These are phyloP conservation scores for Nettapus auritus DNA, from an alignment of 2,113 vertebrate species.

Conservation along the genomic window DNA sequence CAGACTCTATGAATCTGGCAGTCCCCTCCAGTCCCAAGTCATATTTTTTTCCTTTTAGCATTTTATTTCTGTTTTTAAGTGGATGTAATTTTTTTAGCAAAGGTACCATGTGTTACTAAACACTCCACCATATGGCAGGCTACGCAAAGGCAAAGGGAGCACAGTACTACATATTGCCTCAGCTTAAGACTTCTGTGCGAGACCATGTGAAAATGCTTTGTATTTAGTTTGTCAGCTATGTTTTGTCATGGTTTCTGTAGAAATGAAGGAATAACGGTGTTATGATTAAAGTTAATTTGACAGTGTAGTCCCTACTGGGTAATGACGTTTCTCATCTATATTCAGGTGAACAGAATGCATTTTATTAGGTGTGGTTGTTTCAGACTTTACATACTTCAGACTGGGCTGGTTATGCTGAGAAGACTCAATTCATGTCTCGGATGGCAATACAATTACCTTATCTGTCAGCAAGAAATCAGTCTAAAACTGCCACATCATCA, in stretches of 20 bases:
- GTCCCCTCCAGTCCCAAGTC: not conserved
- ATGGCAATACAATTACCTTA: not conserved
- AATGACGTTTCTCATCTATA: not conserved
- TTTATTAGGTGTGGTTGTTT: not conserved
- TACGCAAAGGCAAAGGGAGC: not conserved
- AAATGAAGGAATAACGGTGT: not conserved
- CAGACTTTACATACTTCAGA: not conserved
- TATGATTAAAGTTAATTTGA: not conserved
- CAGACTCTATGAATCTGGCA: not conserved
- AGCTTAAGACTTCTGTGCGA: not conserved
- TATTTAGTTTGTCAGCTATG: not conserved
- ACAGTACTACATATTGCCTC: not conserved
- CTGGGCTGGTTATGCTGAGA: not conserved
- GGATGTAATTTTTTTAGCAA: not conserved
- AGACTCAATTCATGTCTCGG: not conserved
- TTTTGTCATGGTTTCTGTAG: not conserved
- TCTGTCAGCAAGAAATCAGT: not conserved
- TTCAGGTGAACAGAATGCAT: not conserved
- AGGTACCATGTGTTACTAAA: not conserved
- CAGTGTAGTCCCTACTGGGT: not conserved
- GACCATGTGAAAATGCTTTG: not conserved
- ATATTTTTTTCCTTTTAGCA: not conserved
- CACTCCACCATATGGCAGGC: not conserved
- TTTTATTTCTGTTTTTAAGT: not conserved
- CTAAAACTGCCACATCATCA: not conserved